A percentile compares a stretch with the other conserved stretches of the same genome.
These are phyloP conservation scores for Deroplatys truncata DNA, from an alignment of 2,888 invertebrate genomes.

Conservation along the genomic window DNA sequence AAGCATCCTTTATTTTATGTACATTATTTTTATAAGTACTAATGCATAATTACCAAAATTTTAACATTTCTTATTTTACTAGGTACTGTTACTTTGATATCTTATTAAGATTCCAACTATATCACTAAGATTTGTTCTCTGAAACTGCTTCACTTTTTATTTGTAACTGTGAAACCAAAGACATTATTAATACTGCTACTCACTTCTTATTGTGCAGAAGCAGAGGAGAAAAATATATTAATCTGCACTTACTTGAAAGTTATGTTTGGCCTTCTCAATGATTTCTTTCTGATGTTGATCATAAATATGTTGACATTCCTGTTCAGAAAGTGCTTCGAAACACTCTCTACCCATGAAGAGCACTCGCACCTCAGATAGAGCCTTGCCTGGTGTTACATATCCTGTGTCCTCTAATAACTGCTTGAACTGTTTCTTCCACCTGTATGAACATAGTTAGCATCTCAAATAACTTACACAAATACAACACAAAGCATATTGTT, in stretches of 20 bases:
- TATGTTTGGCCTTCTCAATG: slow-evolving; percentile 82
- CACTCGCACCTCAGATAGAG: slow-evolving; percentile 82
- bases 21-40: too few relatives aligned
- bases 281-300: slow-evolving; percentile 90
- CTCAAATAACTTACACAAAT: not conserved
- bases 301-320: slow-evolving; percentile 88
- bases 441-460: slow-evolving; percentile 41
- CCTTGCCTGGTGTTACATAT: slow-evolving; percentile 94
- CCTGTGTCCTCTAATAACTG: slow-evolving; percentile 88
- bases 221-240: not conserved
- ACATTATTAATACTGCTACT: too few relatives aligned
- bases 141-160: too few relatives aligned
- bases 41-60: too few relatives aligned
- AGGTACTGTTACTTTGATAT: too few relatives aligned
- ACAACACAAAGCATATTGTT: not conserved
- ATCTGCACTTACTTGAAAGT: slow-evolving; percentile 64
- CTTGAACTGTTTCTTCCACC: slow-evolving; percentile 93
- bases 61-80: too few relatives aligned
- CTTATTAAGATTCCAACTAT: too few relatives aligned
- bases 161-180: too few relatives aligned
- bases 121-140: too few relatives aligned
- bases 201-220: too few relatives aligned
- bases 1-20: too few relatives aligned
- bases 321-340: slow-evolving; percentile 85
- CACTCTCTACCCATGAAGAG: slow-evolving; percentile 92